Percentiles rank a stretch among this genome's conserved stretches.
Evolutionary conservation across 1,140 invertebrate species (phyloP).

Genomic region (Melanaphis sacchari): DNA sequence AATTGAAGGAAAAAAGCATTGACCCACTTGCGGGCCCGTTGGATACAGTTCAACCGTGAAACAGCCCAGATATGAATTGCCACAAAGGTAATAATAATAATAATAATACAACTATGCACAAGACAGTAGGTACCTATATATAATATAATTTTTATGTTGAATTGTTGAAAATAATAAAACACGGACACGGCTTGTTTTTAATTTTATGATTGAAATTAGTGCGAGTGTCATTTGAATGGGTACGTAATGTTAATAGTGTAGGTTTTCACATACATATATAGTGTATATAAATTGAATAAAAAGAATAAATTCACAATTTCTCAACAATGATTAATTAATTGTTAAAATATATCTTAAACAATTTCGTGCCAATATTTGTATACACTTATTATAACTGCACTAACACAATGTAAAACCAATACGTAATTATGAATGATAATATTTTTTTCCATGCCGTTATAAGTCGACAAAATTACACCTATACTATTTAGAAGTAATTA

Average conservation of each 20-base stretch:
- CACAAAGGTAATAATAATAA: slow-evolving; percentile 52
- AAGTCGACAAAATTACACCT: background rate
- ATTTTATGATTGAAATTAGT: slow-evolving; percentile 24
- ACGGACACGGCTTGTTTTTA: slow-evolving; percentile 27
- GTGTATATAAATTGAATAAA: background rate
- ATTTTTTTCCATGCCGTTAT: slow-evolving; percentile 13
- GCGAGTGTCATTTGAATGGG: background rate
- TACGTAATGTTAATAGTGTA: background rate
- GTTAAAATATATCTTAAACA: background rate
- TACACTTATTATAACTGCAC: background rate
- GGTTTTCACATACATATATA: background rate
- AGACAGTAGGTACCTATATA: background rate
- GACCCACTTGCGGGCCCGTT: slow-evolving; percentile 53
- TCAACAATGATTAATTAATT: background rate
- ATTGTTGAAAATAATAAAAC: slow-evolving; percentile 22
- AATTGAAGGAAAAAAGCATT: slow-evolving; percentile 53
- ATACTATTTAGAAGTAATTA: background rate
- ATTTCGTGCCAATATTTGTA: background rate
- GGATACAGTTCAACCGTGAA: slow-evolving; percentile 57
- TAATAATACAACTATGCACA: background rate
- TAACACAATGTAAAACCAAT: background rate
- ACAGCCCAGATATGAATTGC: slow-evolving; percentile 53
- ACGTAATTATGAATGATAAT: slow-evolving; percentile 5
- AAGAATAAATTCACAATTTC: background rate
- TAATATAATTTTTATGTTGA: background rate